phyloP scores from a whole-genome alignment of 2,888 invertebrate species.

The Melinopterus prodromus region DNA sequence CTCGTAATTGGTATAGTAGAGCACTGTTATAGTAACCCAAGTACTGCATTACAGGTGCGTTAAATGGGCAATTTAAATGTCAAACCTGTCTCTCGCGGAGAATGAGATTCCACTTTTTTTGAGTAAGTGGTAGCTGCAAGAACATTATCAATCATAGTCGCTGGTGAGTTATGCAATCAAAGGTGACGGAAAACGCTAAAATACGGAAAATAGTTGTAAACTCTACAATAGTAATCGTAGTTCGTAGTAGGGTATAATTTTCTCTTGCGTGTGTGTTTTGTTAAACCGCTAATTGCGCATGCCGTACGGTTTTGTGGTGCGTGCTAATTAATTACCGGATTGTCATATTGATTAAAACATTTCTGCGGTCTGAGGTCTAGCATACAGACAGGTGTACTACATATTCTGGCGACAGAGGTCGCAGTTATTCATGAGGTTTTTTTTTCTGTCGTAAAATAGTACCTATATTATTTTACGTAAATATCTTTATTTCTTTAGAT shows the following conservation, averaged over 20 bases:
- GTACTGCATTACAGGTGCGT: not conserved
- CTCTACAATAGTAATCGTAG: no score
- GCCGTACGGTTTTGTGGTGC: not conserved
- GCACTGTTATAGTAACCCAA: not conserved
- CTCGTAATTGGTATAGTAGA: not conserved
- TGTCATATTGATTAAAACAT: not conserved
- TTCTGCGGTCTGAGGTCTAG: not conserved
- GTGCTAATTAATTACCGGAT: not conserved
- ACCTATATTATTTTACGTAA: no score
- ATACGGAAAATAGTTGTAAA: not conserved
- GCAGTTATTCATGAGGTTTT: no score
- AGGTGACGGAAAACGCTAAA: not conserved
- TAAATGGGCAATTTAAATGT: not conserved
- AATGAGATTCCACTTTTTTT: not conserved
- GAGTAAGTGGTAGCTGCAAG: not conserved
- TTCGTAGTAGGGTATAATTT: no score
- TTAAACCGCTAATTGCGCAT: not conserved
- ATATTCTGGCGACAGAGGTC: no score
- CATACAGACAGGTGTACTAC: no score
- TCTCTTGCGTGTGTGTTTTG: not conserved
- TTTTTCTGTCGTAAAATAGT: no score
- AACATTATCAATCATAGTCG: not conserved
- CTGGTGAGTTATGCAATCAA: not conserved
- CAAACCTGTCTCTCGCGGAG: not conserved
- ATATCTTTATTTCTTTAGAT: no score